A percentile compares a stretch with the other conserved stretches of the same genome.
These are phyloP conservation scores for Cinclus mexicanus DNA, from an alignment of 2,113 vertebrate genomes.

Conservation along the genomic window DNA sequence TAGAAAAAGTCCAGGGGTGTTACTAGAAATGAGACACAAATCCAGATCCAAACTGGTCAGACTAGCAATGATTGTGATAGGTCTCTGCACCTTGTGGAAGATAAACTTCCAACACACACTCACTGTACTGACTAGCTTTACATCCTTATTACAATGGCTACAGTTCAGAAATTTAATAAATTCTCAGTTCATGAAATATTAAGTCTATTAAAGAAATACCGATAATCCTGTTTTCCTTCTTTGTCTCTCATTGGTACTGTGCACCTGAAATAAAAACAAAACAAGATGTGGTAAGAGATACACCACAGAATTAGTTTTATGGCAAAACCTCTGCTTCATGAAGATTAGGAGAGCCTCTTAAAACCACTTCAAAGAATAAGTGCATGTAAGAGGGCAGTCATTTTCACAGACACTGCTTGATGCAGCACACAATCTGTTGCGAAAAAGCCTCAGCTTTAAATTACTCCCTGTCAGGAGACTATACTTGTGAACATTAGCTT, in stretches of 20 bases:
- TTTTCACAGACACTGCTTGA: not conserved
- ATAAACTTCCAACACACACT: not conserved
- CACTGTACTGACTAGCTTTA: not conserved
- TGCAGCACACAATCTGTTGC: not conserved
- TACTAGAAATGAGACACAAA: not conserved
- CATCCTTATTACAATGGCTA: not conserved
- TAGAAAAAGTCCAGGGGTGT: not conserved
- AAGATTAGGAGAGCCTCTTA: not conserved
- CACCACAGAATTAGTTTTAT: not conserved
- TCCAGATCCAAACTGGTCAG: not conserved
- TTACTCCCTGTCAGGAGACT: not conserved
- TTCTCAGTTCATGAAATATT: not conserved
- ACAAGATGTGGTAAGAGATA: not conserved
- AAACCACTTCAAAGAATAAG: not conserved
- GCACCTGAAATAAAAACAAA: conserved; percentile 72
- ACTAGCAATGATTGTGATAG: not conserved
- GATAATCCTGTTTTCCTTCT: conserved; percentile 96
- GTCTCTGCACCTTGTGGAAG: not conserved
- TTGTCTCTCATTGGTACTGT: conserved; percentile 96
- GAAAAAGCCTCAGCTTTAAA: not conserved
- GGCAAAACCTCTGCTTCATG: not conserved
- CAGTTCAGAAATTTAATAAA: not conserved
- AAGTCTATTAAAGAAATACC: conserved; percentile 71
- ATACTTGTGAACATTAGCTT: not conserved
- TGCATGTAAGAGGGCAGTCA: not conserved